Conservation (phyloP, 2,797 vertebrate species). For the Octomys mimax region DNA sequence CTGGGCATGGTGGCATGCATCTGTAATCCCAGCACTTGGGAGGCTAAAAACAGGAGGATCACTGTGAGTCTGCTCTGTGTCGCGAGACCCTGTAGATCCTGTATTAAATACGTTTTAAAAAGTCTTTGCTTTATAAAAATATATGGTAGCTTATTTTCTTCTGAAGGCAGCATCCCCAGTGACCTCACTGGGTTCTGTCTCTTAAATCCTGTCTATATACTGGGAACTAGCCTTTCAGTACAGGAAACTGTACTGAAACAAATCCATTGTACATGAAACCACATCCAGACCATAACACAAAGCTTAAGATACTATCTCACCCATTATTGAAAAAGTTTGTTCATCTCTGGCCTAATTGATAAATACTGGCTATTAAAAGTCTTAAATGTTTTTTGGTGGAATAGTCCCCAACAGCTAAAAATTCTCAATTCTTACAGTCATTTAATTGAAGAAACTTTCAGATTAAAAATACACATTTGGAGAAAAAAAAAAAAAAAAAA, state of each 20-base stretch:
- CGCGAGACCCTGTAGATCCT: too few species aligned
- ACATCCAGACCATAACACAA: not conserved
- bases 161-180: not conserved
- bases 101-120: too few species aligned
- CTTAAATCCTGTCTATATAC: not conserved
- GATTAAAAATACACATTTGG: constrained; percentile 43
- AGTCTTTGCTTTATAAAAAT: too few species aligned
- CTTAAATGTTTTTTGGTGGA: constrained; percentile 1
- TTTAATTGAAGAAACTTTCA: constrained; percentile 34
- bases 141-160: not conserved
- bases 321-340: not conserved
- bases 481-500: too few species aligned
- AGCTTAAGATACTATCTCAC: not conserved
- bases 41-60: too few species aligned
- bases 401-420: not conserved
- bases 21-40: too few species aligned
- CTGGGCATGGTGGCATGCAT: too few species aligned
- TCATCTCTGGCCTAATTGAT: not conserved
- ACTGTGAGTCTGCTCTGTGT: too few species aligned
- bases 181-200: not conserved
- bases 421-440: not conserved
- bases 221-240: not conserved
- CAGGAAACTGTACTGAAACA: not conserved
- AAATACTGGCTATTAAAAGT: not conserved
- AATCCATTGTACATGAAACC: not conserved